Conservation (phyloP, 2,888 invertebrate species). For the Dorcus hopei region DNA sequence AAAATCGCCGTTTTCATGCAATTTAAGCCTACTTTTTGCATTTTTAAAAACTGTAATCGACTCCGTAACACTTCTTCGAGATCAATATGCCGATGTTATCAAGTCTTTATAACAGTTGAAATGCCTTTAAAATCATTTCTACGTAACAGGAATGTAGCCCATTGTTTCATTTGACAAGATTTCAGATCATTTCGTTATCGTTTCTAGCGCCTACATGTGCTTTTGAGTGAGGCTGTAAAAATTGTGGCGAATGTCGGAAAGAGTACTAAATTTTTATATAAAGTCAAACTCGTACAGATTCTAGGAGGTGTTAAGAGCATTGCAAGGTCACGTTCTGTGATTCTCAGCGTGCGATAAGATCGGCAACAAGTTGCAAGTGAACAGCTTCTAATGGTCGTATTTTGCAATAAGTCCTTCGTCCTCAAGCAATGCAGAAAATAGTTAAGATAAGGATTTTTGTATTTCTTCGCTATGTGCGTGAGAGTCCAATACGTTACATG, state of each 20-base stretch:
- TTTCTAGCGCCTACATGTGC: too few relatives aligned
- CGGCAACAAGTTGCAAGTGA: slow-evolving; percentile 47
- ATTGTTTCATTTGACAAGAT: too few relatives aligned
- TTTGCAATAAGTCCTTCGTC: slow-evolving; percentile 40
- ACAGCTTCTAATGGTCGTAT: slow-evolving; percentile 45
- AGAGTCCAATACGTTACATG: slow-evolving; percentile 24
- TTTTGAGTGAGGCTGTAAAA: too few relatives aligned
- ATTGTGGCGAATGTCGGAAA: not conserved
- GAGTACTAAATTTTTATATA: slow-evolving; percentile 2
- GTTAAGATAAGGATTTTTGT: slow-evolving; percentile 40
- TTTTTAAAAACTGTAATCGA: not conserved
- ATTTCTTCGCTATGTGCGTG: slow-evolving; percentile 34
- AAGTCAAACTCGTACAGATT: slow-evolving; percentile 31
- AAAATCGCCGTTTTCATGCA: not conserved
- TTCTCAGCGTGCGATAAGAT: slow-evolving; percentile 44
- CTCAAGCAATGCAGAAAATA: slow-evolving; percentile 40
- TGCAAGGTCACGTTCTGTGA: slow-evolving; percentile 49
- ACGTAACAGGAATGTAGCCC: too few relatives aligned
- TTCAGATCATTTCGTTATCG: too few relatives aligned
- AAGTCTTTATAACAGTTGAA: not conserved
- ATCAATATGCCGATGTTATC: not conserved
- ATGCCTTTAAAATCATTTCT: not conserved
- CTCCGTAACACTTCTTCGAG: not conserved
- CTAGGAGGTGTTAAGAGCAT: slow-evolving; percentile 44
- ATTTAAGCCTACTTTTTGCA: not conserved